Percentiles rank a stretch among this genome's conserved stretches.
Evolutionary conservation across 2,797 vertebrate species (phyloP).

Genomic region (Paedocypris micromegethes): DNA sequence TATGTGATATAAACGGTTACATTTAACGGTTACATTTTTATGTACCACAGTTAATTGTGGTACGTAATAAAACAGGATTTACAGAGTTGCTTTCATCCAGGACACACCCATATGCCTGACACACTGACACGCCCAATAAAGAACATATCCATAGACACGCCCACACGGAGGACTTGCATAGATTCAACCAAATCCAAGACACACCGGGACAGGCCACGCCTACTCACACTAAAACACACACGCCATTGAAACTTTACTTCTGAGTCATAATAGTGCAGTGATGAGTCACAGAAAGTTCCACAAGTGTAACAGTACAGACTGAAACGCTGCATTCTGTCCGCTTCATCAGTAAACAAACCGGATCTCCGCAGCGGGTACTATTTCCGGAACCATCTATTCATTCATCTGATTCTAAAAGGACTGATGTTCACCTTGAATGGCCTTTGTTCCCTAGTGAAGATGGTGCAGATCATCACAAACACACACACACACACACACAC

Average conservation of each 20-base stretch:
- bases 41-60: too few species aligned
- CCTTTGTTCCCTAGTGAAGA: too few species aligned
- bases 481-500: too few species aligned
- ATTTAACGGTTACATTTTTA: too few species aligned
- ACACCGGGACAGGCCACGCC: background rate
- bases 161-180: constrained; percentile 12
- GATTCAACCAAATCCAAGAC: constrained; percentile 19
- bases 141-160: too few species aligned
- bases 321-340: constrained; percentile 44
- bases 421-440: too few species aligned
- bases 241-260: constrained; percentile 56
- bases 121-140: background rate
- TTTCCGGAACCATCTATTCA: too few species aligned
- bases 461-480: too few species aligned
- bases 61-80: too few species aligned
- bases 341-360: constrained; percentile 28
- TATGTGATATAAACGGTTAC: too few species aligned
- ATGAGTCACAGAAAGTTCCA: constrained; percentile 83
- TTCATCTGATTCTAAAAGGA: too few species aligned
- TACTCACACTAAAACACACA: constrained; percentile 29
- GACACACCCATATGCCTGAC: constrained; percentile 8
- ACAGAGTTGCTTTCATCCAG: too few species aligned
- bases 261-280: constrained; percentile 81
- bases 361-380: constrained; percentile 3
- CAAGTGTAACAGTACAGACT: constrained; percentile 58